Base-by-base conservation (phyloP, 2,113 vertebrate species). In the Rhabdornis inornatus region DNA sequence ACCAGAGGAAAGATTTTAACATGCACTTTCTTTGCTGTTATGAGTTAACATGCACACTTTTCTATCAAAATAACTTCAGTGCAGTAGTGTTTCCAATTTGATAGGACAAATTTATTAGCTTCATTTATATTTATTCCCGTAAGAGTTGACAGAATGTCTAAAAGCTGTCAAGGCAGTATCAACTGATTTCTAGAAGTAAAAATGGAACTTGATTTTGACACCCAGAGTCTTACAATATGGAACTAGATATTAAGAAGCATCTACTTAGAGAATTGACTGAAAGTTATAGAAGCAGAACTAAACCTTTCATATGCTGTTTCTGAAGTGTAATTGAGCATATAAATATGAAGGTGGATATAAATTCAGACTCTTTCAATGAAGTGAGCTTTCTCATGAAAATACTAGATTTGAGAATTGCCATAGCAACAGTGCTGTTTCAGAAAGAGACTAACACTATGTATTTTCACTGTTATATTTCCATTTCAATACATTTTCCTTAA, bases 311-410 rank as follows among this genome's bases (percentile, higher is more conserved):
- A 79, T 39, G 77, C 30, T 66, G 33, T 96, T 97, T 96, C 70
- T 83, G 64, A 95, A 92, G 75, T 80, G 56, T 92, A 97, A 96
- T 80, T 95, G 82, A 94, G 69, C 91, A 87, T 79, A 81, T 22
- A 86, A 59, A 78, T 87, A 93, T 94, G 86, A 95, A 82, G 52
- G 18, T 90, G 60, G 28, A 83, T 89, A 90, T 94, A 97, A 96
- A 82, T 68, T 66, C 37, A 91, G 22, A 16, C 39, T 93, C n/a
- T 95, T 95, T 94, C 42, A 84, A 52, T 94, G 60, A 86, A 76
- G 57, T 77, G 45, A 96, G 45, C n/a, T 91, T 94, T 92, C 71
- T 66, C 28, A 66, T 44, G 68, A 81, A 90, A 96, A 78, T 47
- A 12, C 8, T 50, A 70, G 52, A 75, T 94, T 92, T 83, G 37